Base-by-base conservation (phyloP, 2,888 invertebrate genomes). In the Chouioia cunea region DNA sequence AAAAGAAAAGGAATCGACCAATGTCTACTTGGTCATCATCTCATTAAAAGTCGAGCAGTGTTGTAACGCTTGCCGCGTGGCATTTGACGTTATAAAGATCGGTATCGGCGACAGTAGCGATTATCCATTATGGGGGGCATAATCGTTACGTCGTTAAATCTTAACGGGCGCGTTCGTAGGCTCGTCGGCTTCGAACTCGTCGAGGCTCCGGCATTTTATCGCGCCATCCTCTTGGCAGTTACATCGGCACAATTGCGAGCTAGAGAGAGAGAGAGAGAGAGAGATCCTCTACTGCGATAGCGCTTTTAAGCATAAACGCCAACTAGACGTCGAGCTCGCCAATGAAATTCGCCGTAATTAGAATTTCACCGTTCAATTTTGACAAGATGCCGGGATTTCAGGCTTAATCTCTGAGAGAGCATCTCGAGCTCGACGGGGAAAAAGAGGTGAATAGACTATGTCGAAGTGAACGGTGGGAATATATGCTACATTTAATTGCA, bases 81-180 rank as follows among this genome's bases (percentile, higher is more conserved):
- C 77, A 76, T 81, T 82, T 79, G 74, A 77, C 78, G 79, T 79
- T 79, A 79, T 81, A 80, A 80, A 83, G 83, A 83, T 83, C 76
- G 77, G 80, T 81, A 83, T 82, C 82, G 80, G 78, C 75, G 76
- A 78, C 79, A 79, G 80, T 80, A 80, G 81, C 79, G 83, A 81
- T 83, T 82, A 83, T 82, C 82, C 79, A 77, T 79, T 81, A 83
- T 80, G 76, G 81, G n/a, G 78, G 78, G 79, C 80, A 82, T 83
- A 83, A 84, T 83, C 83, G 82, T 83, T 83, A 80, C 77, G 79
- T 81, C 83, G 82, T 84, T 83, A 82, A 81, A 77, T 80, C 80
- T 80, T 82, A 83, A 83, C 80, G 80, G 75, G 77, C 71, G 71
- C 78, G 76, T 79, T 78, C 79, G 75, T 46, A 20, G 4, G 15